Conservation (phyloP, 2,888 invertebrate species). For the Polydrusus tereticollis region DNA sequence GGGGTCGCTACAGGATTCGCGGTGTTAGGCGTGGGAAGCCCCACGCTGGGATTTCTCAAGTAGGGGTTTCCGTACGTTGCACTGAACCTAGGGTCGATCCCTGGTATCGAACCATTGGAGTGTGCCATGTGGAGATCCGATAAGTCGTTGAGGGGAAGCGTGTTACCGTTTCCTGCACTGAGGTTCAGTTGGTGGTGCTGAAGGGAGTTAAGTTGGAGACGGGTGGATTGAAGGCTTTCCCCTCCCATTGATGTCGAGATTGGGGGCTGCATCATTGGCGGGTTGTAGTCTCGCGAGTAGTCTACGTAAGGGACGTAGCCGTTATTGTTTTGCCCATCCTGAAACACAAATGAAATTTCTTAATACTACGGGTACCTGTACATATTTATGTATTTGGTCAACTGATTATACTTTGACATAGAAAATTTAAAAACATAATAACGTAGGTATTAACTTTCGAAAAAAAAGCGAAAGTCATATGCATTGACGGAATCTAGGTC, state of each 20-base stretch:
- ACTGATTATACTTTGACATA: too few relatives aligned
- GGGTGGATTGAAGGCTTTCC: constrained; percentile 66
- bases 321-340: constrained; percentile 87
- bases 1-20: constrained; percentile 84
- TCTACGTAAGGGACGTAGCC: constrained; percentile 92
- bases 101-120: constrained; percentile 62
- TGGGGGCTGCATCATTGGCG: constrained; percentile 76
- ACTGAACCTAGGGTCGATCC: constrained; percentile 87
- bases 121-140: constrained; percentile 63
- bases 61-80: constrained; percentile 93
- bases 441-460: too few relatives aligned
- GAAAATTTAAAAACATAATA: too few relatives aligned
- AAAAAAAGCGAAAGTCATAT: too few relatives aligned
- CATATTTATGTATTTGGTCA: neutral
- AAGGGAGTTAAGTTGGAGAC: constrained; percentile 65
- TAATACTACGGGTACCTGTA: too few relatives aligned
- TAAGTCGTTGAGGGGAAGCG: constrained; percentile 63
- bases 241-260: constrained; percentile 69
- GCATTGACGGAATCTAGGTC: too few relatives aligned
- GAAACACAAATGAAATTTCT: constrained; percentile 48
- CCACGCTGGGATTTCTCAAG: constrained; percentile 71
- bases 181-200: constrained; percentile 59
- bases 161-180: constrained; percentile 57
- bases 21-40: constrained; percentile 75
- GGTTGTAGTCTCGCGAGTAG: constrained; percentile 90